phyloP scores from a whole-genome alignment of 1,140 invertebrate genomes.

The Drosophila albomicans region DNA sequence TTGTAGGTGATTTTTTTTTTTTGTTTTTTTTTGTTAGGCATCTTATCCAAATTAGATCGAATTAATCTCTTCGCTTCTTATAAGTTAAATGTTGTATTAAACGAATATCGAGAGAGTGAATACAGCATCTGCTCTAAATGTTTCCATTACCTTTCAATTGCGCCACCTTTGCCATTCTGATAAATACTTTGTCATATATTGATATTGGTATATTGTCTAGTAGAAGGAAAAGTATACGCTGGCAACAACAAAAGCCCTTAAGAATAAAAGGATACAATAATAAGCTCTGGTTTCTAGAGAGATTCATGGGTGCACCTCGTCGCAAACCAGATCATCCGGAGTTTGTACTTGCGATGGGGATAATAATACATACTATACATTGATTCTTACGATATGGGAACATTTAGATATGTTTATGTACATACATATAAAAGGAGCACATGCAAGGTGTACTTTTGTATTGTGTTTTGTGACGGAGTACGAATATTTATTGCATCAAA shows the following conservation, averaged over 20 bases:
- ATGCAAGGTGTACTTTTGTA: conserved; percentile 56
- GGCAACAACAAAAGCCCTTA: conserved; percentile 27
- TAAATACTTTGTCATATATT: conserved; percentile 20
- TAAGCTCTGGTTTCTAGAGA: conserved; percentile 30
- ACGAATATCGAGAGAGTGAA: background rate
- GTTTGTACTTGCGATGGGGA: conserved; percentile 58
- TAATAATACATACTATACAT: background rate
- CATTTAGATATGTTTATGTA: conserved; percentile 23
- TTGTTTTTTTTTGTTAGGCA: conserved; percentile 36
- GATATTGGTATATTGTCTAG: background rate
- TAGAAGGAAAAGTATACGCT: conserved; percentile 15
- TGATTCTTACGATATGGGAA: conserved; percentile 19
- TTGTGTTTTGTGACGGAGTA: conserved; percentile 38
- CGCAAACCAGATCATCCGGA: conserved; percentile 43
- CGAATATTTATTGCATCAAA: conserved; percentile 23
- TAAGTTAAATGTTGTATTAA: conserved; percentile 12
- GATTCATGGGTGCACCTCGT: conserved; percentile 14
- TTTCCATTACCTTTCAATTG: conserved; percentile 26
- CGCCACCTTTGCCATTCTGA: conserved; percentile 52
- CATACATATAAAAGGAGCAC: conserved; percentile 50
- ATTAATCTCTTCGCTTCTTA: conserved; percentile 17
- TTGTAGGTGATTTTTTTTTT: conserved; percentile 22
- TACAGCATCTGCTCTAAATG: conserved; percentile 53
- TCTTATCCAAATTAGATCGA: conserved; percentile 38
- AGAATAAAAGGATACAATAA: conserved; percentile 19